These are phyloP conservation scores for Rallus limicola DNA, from an alignment of 2,113 vertebrate species.

Conservation along the genomic window DNA sequence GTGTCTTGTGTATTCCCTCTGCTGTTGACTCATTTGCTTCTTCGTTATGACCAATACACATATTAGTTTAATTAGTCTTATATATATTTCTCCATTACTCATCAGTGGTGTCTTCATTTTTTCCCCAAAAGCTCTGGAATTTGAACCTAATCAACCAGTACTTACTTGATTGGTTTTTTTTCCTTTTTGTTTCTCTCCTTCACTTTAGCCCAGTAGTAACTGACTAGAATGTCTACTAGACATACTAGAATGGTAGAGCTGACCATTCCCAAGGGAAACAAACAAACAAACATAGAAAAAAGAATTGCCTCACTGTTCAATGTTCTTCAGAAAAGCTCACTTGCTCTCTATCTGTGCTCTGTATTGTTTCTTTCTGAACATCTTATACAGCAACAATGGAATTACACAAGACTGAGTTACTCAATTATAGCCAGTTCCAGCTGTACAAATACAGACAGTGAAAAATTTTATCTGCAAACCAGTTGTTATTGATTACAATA, in stretches of 20 bases:
- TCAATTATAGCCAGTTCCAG: background rate
- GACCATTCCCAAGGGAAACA: background rate
- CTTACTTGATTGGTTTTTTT: background rate
- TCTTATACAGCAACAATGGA: background rate
- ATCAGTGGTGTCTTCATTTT: background rate
- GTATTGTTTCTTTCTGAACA: background rate
- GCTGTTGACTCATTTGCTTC: background rate
- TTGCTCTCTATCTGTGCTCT: background rate
- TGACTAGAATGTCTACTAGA: background rate
- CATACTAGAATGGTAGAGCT: background rate
- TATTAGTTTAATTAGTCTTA: background rate
- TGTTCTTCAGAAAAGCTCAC: background rate
- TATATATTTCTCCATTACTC: background rate
- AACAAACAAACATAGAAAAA: background rate
- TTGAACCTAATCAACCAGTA: background rate
- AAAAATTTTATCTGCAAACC: background rate
- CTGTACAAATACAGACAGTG: conserved; percentile 33
- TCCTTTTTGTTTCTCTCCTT: background rate
- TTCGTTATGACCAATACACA: background rate
- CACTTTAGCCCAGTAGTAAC: background rate
- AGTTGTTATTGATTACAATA: background rate
- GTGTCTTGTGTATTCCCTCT: background rate
- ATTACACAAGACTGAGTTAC: conserved; percentile 11
- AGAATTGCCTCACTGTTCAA: background rate
- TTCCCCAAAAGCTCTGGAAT: background rate